These are phyloP conservation scores for Drosophila quadrilineata DNA, from an alignment of 1,140 invertebrate species.

Conservation along the genomic window DNA sequence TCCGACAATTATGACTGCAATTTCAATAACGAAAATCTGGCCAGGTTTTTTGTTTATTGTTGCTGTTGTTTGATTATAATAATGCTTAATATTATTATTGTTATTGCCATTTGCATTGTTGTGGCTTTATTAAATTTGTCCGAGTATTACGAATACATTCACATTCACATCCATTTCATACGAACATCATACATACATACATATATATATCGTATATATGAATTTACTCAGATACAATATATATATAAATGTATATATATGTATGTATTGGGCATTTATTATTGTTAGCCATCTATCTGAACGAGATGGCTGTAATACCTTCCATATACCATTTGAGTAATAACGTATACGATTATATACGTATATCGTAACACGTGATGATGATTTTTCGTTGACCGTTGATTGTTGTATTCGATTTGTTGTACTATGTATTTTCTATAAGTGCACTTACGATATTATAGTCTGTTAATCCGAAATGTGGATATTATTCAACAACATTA, in stretches of 20 bases:
- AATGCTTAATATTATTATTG: slow-evolving; percentile 47
- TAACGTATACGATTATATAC: slow-evolving; percentile 2
- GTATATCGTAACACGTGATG: neutral
- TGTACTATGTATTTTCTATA: slow-evolving; percentile 6
- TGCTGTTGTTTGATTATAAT: slow-evolving; percentile 14
- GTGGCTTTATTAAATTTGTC: too few species aligned
- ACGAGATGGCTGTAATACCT: slow-evolving; percentile 23
- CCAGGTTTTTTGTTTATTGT: slow-evolving; percentile 19
- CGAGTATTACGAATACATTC: neutral
- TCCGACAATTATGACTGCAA: slow-evolving; percentile 65
- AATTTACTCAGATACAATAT: neutral
- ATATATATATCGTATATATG: neutral
- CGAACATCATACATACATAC: neutral
- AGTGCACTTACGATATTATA: too few species aligned
- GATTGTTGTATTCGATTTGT: slow-evolving; percentile 1
- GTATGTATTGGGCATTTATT: slow-evolving; percentile 16
- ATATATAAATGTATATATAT: neutral
- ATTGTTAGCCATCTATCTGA: slow-evolving; percentile 24
- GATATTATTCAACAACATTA: too few species aligned
- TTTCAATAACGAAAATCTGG: slow-evolving; percentile 59
- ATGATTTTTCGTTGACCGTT: neutral
- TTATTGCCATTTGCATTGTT: slow-evolving; percentile 51
- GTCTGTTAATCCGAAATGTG: too few species aligned
- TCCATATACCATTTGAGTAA: slow-evolving; percentile 47
- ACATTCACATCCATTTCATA: slow-evolving; percentile 24